Conservation (phyloP, 2,888 invertebrate species). For the Therioaphis trifolii region DNA sequence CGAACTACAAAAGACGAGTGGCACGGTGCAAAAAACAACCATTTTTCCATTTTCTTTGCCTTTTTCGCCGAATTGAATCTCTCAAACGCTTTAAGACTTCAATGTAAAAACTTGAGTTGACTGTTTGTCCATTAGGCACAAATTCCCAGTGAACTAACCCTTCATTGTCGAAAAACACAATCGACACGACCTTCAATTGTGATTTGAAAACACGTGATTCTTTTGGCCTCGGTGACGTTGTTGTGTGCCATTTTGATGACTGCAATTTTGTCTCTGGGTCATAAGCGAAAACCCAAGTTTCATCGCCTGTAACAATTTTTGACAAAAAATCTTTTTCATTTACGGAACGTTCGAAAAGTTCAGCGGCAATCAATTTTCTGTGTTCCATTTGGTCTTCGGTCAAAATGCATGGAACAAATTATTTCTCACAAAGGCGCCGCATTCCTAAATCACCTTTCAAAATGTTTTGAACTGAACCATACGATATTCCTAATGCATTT, state of each 20-base stretch:
- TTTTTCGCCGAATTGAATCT: slow-evolving; percentile 29
- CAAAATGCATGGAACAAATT: slow-evolving; percentile 30
- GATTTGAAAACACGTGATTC: not conserved
- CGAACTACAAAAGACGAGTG: slow-evolving; percentile 9
- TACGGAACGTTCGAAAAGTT: slow-evolving; percentile 17
- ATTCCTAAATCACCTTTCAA: slow-evolving; percentile 24
- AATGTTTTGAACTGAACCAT: slow-evolving; percentile 18
- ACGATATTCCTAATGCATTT: slow-evolving; percentile 22
- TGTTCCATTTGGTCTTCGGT: slow-evolving; percentile 26
- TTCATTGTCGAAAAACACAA: not conserved
- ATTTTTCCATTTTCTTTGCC: slow-evolving; percentile 3
- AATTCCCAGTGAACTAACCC: not conserved
- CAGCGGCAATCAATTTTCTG: slow-evolving; percentile 27
- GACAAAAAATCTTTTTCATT: slow-evolving; percentile 20
- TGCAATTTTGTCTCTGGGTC: slow-evolving; percentile 29
- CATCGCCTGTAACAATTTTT: slow-evolving; percentile 20
- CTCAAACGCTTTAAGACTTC: slow-evolving; percentile 17
- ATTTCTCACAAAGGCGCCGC: slow-evolving; percentile 13
- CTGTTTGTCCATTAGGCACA: slow-evolving; percentile 29
- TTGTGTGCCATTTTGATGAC: not conserved
- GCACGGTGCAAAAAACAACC: not conserved
- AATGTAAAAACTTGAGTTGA: slow-evolving; percentile 18
- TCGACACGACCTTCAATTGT: not conserved
- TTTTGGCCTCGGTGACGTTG: not conserved
- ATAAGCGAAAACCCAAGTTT: slow-evolving; percentile 33